phyloP scores from a whole-genome alignment of 2,888 invertebrate species.

The Ecliptopera silaceata region DNA sequence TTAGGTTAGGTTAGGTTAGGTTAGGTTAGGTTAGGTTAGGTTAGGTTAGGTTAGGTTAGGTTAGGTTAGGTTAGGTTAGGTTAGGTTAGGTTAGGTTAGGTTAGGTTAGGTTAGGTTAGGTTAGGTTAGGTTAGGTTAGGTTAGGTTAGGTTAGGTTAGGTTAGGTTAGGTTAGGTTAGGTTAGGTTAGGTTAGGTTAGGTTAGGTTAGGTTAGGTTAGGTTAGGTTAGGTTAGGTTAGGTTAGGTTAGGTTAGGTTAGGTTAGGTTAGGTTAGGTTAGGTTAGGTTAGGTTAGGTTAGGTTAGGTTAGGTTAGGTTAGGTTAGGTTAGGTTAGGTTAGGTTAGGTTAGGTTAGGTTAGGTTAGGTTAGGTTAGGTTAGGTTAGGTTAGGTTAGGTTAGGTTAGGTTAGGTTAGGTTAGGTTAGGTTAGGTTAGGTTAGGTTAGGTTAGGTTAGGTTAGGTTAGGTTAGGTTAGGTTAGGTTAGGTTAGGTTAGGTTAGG shows the following conservation, averaged over 20 bases:
- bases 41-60: constrained; percentile 23
- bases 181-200: constrained; percentile 17
- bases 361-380: constrained; percentile 7
- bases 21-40: constrained; percentile 26
- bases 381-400: constrained; percentile 2
- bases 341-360: constrained; percentile 16
- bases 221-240: constrained; percentile 20
- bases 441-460: constrained; percentile 17
- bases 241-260: constrained; percentile 16
- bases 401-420: constrained; percentile 7
- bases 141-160: constrained; percentile 27
- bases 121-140: constrained; percentile 18
- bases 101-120: constrained; percentile 24
- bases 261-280: constrained; percentile 20
- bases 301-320: constrained; percentile 22
- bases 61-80: constrained; percentile 24
- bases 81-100: constrained; percentile 27
- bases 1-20: constrained; percentile 27
- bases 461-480: constrained; percentile 26
- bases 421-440: constrained; percentile 25
- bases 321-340: constrained; percentile 21
- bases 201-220: constrained; percentile 16
- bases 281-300: constrained; percentile 27
- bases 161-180: constrained; percentile 29
- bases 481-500: constrained; percentile 21